Evolutionary conservation across 2,888 invertebrate species (phyloP), one percentile per base, ranked within the genome.

Genomic region (Liodrosophila aerea): DNA sequence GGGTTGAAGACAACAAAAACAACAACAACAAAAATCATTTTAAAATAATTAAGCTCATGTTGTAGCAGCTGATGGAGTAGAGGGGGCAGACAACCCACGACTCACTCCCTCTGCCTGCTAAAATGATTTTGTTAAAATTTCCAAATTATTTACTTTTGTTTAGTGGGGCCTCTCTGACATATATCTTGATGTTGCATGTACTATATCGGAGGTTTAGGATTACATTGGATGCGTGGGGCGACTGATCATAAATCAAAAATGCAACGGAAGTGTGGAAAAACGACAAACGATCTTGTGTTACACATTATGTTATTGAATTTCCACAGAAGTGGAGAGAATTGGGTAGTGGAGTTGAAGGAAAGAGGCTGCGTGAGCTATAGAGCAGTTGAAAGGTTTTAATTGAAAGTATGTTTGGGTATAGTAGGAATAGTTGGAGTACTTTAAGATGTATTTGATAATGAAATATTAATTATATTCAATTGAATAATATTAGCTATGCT

Each of bases 1-100:
- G 77, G 45, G 60, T 45, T 22, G 22, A 22, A 22, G 22, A 5
- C 22, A 5, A n/a, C n/a, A n/a, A n/a, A n/a, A n/a, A n/a, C n/a
- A 2, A 22, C 22, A 22, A 22, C 22, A 22, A 22, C 40, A 60
- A 49, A 71, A 84, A 84, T 84, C 85, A 84, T 84, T 77, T 81
- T 62, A 61, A 77, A 77, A 81, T 81, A 77, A 77, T 77, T 77
- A 77, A 73, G 76, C 76, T 76, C 54, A 73, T 76, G 80, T 78
- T 63, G 51, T 51, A 31, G 18, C 22, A 22, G 22, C 22, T 22
- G 22, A 22, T 5, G 22, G 5, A 45, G 43, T 30, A 16, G 50
- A 18, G 40, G 46, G 18, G 47, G 43, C 46, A 29, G 13, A 11
- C 12, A 30, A 8, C 68, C 63, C 59, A 68, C 68, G 57, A 30